Evolutionary conservation across 2,888 invertebrate species (phyloP), one percentile per base, ranked within the genome.

Genomic region (Plebejus anna): DNA sequence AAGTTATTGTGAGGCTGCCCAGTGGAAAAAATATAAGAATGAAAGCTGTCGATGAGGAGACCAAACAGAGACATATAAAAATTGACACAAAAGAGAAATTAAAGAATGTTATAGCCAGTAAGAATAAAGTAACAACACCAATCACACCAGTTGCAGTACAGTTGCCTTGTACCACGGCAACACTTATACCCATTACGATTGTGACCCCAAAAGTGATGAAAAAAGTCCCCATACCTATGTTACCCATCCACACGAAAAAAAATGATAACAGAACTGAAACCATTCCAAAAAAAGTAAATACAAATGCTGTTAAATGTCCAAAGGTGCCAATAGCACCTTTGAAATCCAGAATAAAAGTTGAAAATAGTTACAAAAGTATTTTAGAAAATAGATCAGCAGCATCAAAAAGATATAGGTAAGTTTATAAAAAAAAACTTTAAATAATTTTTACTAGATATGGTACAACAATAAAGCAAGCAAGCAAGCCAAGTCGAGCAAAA

Each of bases 1-100:
- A 93, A 83, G 91, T 93, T 0, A 87, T 90, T 1, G 88, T 93
- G 0, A 92, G 89, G 82, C 78, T 92, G 1, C 93, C 93, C 0
- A 89, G 84, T 2, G 92, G 91, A 0, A 91, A 88, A 70, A 85
- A 88, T 76, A 88, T 94, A 0, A 86, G 85, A 78, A 89, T 92
- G 87, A 87, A 88, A 77, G 83, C 89, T 0, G 87, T 88, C 0
- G 90, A 90, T 0, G 90, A 89, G 0, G 83, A 86, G 16, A 82
- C 89, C 0, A 89, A 89, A 0, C 83, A 86, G 11, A 82, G 80
- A 73, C 78, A 78, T 73, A 83, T 84, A 47, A 82, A 84, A 32
- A 82, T 81, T 4, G 82, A 85, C 70, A 82, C 84, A 0, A 92
- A 89, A 75, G 89, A 90, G 47, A 85, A 87, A 38, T 78, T 93